Conservation (phyloP, 2,113 vertebrate species). For the Kryptolebias marmoratus region DNA sequence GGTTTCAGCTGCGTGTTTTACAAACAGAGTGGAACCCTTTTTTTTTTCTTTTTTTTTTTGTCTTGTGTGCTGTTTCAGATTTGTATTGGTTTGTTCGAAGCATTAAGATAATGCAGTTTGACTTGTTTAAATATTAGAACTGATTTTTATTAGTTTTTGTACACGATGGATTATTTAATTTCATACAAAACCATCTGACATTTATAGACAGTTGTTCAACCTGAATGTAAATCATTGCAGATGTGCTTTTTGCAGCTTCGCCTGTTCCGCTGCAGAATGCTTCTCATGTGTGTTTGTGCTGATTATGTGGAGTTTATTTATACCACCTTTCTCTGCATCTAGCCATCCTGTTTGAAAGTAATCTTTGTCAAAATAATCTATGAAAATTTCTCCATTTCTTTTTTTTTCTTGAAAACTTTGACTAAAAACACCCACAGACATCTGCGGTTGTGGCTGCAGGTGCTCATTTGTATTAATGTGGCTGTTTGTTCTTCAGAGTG, state of each 20-base stretch:
- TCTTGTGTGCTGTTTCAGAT: conserved; percentile 7
- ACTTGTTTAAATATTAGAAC: background rate
- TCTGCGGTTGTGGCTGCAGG: conserved; percentile 78
- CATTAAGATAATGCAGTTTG: conserved; percentile 7
- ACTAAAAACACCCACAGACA: conserved; percentile 71
- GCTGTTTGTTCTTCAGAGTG: conserved; percentile 60
- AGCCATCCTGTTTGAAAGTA: conserved; percentile 71
- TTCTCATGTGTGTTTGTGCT: background rate
- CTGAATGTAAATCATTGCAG: background rate
- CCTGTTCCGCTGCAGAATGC: background rate
- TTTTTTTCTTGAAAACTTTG: conserved; percentile 58
- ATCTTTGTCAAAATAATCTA: conserved; percentile 72
- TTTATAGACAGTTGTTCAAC: background rate
- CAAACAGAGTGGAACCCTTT: conserved; percentile 12
- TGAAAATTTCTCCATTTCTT: conserved; percentile 66
- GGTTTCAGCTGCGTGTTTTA: conserved; percentile 6
- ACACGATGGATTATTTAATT: background rate
- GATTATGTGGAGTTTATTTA: conserved; percentile 39
- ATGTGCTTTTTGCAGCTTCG: background rate
- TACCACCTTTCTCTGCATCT: conserved; percentile 50
- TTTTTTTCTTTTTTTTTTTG: background rate
- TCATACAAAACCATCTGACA: background rate
- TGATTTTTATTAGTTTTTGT: background rate
- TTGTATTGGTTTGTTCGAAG: background rate
- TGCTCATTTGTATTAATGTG: conserved; percentile 81